Evolutionary conservation across 1,140 invertebrate species (phyloP).

Genomic region (fruit fly (Drosophila melanogaster)): Release_6_plus_ISO1_MT NT_037436.4:13991001-13991500

Average conservation of each 20-base stretch:
- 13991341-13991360: conserved; percentile 1
- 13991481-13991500: conserved; percentile 13
- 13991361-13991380: conserved; percentile 1
- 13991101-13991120: too few species aligned
- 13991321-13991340: conserved; percentile 45
- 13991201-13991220: too few species aligned
- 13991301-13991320: conserved; percentile 25
- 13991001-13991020: not conserved
- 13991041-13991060: too few species aligned
- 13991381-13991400: not conserved
- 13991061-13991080: too few species aligned
- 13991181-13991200: too few species aligned
- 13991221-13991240: too few species aligned
- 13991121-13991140: too few species aligned
- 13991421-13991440: conserved; percentile 57
- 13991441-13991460: conserved; percentile 48
- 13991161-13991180: too few species aligned
- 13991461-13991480: conserved; percentile 41
- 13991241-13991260: too few species aligned
- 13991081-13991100: too few species aligned
- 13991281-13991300: conserved; percentile 4
- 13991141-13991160: too few species aligned
- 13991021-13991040: not conserved
- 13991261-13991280: not conserved
- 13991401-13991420: conserved; percentile 24